These are phyloP conservation scores for Patella ulyssiponensis DNA, from an alignment of 2,888 invertebrate genomes.

Conservation along the genomic window DNA sequence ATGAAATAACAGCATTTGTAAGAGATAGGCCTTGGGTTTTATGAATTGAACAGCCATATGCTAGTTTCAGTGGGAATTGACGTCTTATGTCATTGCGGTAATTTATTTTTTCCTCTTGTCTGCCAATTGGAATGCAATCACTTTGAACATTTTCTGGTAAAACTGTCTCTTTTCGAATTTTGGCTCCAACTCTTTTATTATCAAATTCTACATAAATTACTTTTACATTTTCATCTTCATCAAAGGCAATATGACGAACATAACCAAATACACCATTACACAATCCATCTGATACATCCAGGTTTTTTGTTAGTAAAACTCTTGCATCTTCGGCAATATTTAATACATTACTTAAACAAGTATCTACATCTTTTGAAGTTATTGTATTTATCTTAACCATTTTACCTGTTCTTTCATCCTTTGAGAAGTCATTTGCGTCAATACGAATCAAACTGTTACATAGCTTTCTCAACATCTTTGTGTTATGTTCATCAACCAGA, in stretches of 20 bases:
- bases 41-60: conserved; percentile 34
- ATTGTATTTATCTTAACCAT: neutral
- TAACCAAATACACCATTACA: conserved; percentile 20
- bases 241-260: conserved; percentile 7
- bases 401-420: conserved; percentile 26
- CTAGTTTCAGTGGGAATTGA: conserved; percentile 27
- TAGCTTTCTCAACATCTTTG: conserved; percentile 13
- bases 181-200: conserved; percentile 22
- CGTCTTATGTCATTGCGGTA: conserved; percentile 15
- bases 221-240: neutral
- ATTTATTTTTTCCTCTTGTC: conserved; percentile 14
- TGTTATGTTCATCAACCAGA: conserved; percentile 27
- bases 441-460: conserved; percentile 15
- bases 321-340: conserved; percentile 12
- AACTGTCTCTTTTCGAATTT: neutral
- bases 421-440: conserved; percentile 29
- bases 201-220: conserved; percentile 27
- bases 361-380: neutral
- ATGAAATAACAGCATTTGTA: conserved; percentile 21
- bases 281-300: neutral
- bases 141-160: conserved; percentile 1
- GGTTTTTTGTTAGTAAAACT: conserved; percentile 3
- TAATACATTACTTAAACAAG: conserved; percentile 11
- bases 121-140: conserved; percentile 14
- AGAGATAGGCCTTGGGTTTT: conserved; percentile 33